Conservation (phyloP, 2,888 invertebrate genomes). For the Trissolcus japonicus region DNA sequence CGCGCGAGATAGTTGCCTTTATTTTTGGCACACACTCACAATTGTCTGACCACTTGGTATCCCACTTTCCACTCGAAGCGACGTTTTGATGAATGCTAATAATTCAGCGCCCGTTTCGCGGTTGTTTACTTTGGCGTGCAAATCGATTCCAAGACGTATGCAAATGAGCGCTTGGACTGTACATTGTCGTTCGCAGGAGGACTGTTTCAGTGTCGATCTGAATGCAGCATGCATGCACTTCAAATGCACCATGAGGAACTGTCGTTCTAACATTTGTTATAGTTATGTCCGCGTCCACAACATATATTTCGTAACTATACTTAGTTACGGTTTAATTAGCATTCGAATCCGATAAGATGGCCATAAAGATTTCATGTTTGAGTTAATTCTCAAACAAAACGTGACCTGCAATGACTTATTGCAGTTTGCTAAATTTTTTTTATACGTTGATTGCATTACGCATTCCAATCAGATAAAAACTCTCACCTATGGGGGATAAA, state of each 20-base stretch:
- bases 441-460: constrained; percentile 1
- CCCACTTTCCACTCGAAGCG: constrained; percentile 25
- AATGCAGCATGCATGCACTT: constrained; percentile 7
- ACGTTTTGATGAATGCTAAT: constrained; percentile 43
- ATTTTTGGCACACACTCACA: constrained; percentile 36
- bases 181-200: constrained; percentile 11
- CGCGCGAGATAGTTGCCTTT: neutral
- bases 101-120: constrained; percentile 34
- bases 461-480: constrained; percentile 1
- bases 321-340: constrained; percentile 30
- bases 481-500: too few species aligned
- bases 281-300: constrained; percentile 14
- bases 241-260: neutral
- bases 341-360: constrained; percentile 27
- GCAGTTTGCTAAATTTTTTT: neutral
- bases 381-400: constrained; percentile 28
- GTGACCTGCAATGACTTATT: constrained; percentile 13
- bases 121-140: constrained; percentile 24
- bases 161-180: constrained; percentile 9
- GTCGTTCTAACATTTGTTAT: constrained; percentile 14
- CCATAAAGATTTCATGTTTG: constrained; percentile 33
- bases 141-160: constrained; percentile 24
- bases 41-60: constrained; percentile 15
- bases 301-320: neutral
- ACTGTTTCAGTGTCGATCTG: constrained; percentile 9